phyloP scores from a whole-genome alignment of 1,140 invertebrate genomes.

The Steinernema feltiae region DNA sequence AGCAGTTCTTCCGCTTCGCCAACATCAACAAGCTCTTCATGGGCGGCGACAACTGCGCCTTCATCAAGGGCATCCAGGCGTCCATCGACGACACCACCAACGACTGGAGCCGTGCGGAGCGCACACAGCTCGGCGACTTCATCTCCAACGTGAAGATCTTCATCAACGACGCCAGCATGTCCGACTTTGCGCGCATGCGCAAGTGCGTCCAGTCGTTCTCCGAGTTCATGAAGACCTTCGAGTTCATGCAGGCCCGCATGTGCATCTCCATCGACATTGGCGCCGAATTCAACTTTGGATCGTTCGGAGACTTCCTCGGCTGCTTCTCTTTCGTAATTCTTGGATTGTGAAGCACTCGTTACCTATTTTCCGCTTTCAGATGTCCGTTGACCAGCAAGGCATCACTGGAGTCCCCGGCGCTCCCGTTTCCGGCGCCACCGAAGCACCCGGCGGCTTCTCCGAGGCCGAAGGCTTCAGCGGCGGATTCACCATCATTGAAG shows the following conservation, averaged over 20 bases:
- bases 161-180: neutral
- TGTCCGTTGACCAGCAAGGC: neutral
- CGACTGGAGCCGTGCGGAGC: neutral
- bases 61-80: neutral
- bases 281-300: neutral
- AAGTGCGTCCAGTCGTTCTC: neutral
- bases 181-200: neutral
- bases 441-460: no score
- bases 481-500: no score
- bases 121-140: neutral
- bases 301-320: neutral
- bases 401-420: neutral
- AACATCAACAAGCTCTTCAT: conserved; percentile 7
- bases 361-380: neutral
- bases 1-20: conserved; percentile 10
- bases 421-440: neutral
- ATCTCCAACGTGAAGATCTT: neutral
- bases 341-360: neutral
- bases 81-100: neutral
- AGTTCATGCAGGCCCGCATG: neutral
- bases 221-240: neutral
- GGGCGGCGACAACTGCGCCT: neutral
- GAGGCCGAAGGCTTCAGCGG: no score
- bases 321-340: neutral
- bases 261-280: neutral